phyloP scores from a whole-genome alignment of 2,113 vertebrate genomes.

The Sapajus apella region DNA sequence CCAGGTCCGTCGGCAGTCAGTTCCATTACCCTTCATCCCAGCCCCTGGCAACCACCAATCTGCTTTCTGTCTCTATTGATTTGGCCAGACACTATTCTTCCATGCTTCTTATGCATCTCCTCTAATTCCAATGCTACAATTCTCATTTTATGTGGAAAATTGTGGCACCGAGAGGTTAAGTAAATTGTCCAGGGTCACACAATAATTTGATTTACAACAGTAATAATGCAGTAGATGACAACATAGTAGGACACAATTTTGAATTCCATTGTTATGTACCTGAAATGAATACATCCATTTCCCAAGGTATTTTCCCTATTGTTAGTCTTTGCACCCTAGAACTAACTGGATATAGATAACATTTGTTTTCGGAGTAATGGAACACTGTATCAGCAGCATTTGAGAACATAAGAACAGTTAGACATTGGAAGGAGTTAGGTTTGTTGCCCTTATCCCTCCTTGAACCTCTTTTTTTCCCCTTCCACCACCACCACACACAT shows the following conservation, averaged over 20 bases:
- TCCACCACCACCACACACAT: not conserved
- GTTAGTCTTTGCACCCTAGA: not conserved
- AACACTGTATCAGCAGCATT: not conserved
- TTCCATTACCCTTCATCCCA: not conserved
- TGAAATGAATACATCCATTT: not conserved
- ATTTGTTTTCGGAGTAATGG: not conserved
- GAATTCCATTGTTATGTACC: constrained; percentile 2
- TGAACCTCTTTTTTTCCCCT: not conserved
- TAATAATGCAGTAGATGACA: constrained; percentile 39
- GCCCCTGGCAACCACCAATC: not conserved
- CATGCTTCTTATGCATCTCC: not conserved
- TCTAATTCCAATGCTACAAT: not conserved
- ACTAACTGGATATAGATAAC: not conserved
- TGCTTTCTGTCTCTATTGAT: not conserved
- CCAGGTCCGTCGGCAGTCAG: not conserved
- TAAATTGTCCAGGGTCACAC: not conserved
- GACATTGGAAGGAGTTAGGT: not conserved
- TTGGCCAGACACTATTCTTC: not conserved
- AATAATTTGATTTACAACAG: constrained; percentile 33
- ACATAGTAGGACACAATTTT: not conserved
- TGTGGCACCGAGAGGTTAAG: constrained; percentile 5
- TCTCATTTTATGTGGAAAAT: constrained; percentile 52
- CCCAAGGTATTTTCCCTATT: not conserved
- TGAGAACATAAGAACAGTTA: constrained; percentile 18
- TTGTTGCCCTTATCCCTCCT: not conserved